Percentiles rank a stretch among this genome's conserved stretches.
Evolutionary conservation across 92 coral and sea anemone genomes (phyloP).

Genomic region (Metridium senile): DNA sequence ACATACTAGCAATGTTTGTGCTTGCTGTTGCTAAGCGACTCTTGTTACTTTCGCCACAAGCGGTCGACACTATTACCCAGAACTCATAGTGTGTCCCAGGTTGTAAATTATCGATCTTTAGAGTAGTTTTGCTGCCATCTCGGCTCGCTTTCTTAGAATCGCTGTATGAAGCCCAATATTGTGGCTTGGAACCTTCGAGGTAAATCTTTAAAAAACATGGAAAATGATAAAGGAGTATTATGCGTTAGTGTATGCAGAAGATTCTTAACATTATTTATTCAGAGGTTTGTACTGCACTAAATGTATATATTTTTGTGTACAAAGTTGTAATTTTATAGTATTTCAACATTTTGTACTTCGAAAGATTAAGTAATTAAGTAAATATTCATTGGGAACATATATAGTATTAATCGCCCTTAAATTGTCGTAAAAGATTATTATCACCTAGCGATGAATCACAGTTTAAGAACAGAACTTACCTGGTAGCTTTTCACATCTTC

Average conservation of each 20-base stretch:
- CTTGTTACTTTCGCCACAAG: constrained; percentile 22
- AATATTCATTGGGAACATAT: no score
- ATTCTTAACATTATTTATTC: no score
- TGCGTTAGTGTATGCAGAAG: neutral
- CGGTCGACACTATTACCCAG: constrained; percentile 21
- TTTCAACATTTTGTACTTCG: no score
- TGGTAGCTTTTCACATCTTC: constrained; percentile 17
- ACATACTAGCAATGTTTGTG: constrained; percentile 21
- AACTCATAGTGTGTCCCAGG: constrained; percentile 37
- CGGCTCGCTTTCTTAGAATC: neutral
- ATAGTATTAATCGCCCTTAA: no score
- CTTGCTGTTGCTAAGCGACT: neutral
- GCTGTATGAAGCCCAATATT: constrained; percentile 10
- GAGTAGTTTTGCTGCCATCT: neutral
- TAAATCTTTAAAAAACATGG: neutral
- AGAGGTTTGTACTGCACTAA: no score
- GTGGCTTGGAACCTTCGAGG: constrained; percentile 11
- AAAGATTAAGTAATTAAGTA: no score
- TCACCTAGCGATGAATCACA: no score
- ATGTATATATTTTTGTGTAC: no score
- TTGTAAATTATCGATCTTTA: neutral
- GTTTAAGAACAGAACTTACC: no score
- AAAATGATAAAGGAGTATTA: neutral
- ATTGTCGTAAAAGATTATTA: no score
- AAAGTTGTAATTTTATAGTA: no score